A percentile compares a stretch with the other conserved stretches of the same genome.
These are phyloP conservation scores for Strix occidentalis DNA, from an alignment of 2,797 vertebrate genomes.

Conservation along the genomic window DNA sequence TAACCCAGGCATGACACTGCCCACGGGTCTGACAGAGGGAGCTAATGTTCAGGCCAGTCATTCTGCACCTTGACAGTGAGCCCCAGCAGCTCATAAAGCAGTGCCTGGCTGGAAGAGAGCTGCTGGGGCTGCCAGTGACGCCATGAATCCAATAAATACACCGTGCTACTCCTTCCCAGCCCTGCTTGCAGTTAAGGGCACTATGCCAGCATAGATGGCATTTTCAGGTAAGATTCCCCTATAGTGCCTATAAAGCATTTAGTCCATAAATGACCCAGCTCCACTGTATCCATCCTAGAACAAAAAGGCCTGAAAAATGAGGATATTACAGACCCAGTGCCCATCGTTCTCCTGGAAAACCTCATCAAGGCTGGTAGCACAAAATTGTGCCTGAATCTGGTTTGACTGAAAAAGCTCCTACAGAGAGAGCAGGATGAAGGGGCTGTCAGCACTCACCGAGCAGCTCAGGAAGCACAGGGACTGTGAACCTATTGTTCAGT, in stretches of 20 bases:
- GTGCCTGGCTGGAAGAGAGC: not conserved
- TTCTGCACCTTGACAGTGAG: not conserved
- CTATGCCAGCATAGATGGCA: not conserved
- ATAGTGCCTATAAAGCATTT: not conserved
- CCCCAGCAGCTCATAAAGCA: not conserved
- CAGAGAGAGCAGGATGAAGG: not conserved
- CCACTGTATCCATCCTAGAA: not conserved
- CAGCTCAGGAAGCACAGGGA: not conserved
- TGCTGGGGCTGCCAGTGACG: not conserved
- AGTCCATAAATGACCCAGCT: not conserved
- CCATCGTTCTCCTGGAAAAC: not conserved
- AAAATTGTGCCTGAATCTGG: not conserved
- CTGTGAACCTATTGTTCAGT: slow-evolving; percentile 3
- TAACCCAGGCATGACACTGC: not conserved
- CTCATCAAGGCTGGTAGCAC: not conserved
- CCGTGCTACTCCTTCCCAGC: not conserved
- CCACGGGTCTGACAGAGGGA: not conserved
- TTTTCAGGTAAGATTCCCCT: not conserved
- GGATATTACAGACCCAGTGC: not conserved
- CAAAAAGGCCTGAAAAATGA: not conserved
- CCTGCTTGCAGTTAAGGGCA: not conserved
- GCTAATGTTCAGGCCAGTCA: not conserved
- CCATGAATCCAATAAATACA: not conserved
- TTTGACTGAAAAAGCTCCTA: not conserved
- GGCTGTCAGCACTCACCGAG: not conserved